Conservation (phyloP, 2,113 vertebrate species). For the Peromyscus leucopus region DNA sequence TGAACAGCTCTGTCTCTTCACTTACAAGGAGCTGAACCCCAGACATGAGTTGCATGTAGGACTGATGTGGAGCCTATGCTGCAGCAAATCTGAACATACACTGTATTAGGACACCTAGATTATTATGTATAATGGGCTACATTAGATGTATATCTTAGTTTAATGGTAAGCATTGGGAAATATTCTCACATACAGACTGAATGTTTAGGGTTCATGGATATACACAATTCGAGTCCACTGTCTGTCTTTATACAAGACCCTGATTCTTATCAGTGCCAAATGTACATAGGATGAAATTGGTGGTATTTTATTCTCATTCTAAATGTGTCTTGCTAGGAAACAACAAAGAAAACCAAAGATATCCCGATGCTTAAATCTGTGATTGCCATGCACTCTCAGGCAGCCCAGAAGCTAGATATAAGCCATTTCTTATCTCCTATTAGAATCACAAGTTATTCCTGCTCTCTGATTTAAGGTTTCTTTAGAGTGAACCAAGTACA, state of each 20-base stretch:
- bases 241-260: constrained; percentile 40
- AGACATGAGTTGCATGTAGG: background rate
- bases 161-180: background rate
- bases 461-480: constrained; percentile 73
- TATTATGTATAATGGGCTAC: background rate
- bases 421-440: constrained; percentile 77
- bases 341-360: constrained; percentile 63
- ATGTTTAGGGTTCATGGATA: background rate
- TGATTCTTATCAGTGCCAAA: constrained; percentile 33
- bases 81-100: constrained; percentile 30
- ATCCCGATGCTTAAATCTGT: constrained; percentile 63
- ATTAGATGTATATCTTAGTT: constrained; percentile 37
- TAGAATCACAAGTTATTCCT: constrained; percentile 76
- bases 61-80: background rate
- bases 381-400: constrained; percentile 57
- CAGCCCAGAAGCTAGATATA: constrained; percentile 54
- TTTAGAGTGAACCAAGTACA: constrained; percentile 63
- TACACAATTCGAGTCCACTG: constrained; percentile 4
- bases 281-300: constrained; percentile 46
- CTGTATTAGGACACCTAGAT: background rate
- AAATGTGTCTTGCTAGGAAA: constrained; percentile 43
- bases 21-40: background rate
- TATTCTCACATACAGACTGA: background rate
- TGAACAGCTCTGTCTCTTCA: background rate
- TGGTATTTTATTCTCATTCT: constrained; percentile 66